Evolutionary conservation across 2,888 invertebrate species (phyloP).

Genomic region (Charanyca ferruginea): DNA sequence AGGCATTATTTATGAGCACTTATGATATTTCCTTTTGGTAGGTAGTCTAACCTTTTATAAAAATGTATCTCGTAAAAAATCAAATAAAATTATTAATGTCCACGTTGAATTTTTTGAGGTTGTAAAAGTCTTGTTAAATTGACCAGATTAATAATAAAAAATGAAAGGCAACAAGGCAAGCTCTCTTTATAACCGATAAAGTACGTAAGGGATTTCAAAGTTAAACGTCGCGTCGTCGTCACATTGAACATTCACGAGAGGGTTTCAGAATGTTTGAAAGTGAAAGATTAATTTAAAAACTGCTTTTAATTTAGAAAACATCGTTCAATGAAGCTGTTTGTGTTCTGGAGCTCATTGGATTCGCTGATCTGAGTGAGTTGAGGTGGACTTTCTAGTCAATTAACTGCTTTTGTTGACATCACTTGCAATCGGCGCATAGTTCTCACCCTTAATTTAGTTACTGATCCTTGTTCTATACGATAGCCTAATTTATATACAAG

Average conservation of each 20-base stretch:
- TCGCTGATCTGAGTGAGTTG: neutral
- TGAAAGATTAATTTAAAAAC: neutral
- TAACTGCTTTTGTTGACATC: too few relatives aligned
- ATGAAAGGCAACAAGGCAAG: neutral
- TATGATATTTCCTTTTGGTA: conserved; percentile 30
- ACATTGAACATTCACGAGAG: conserved; percentile 8
- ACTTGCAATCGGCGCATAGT: neutral
- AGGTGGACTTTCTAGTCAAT: neutral
- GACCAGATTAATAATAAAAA: conserved; percentile 35
- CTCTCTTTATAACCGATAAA: conserved; percentile 19
- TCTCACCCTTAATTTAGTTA: conserved; percentile 1
- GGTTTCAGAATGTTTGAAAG: neutral
- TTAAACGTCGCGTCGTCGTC: conserved; percentile 6
- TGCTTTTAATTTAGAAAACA: conserved; percentile 7
- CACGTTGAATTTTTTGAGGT: conserved; percentile 20
- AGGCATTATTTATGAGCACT: conserved; percentile 56
- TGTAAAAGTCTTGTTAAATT: conserved; percentile 16
- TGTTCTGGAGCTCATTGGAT: neutral
- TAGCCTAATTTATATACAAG: conserved; percentile 4
- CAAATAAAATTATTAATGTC: conserved; percentile 21
- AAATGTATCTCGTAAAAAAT: conserved; percentile 17
- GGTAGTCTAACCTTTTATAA: conserved; percentile 32
- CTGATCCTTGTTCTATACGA: neutral
- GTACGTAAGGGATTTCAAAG: conserved; percentile 18
- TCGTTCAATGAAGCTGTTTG: neutral